Base-by-base conservation (phyloP, 1,140 invertebrate genomes). In the Danaus melanippus region DNA sequence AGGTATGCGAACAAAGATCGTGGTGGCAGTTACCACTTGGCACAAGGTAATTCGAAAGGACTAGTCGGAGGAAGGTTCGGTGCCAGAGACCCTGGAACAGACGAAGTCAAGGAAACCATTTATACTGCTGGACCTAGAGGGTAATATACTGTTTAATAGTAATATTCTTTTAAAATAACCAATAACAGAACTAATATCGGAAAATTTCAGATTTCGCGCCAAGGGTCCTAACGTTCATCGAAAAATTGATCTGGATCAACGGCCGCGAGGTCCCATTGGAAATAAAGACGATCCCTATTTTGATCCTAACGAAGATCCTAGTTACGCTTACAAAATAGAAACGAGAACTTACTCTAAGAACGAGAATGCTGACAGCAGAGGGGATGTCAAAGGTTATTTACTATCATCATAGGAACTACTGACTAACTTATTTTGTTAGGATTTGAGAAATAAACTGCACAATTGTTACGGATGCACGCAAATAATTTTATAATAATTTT, bases 91-190 rank as follows among this genome's bases (percentile, higher is more conserved):
- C 90, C 92, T 10, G 88, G 87, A 50, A 91, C 89, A 62, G 90
- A 91, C 40, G 84, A 87, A 47, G 83, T 92, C 50, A 91, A 92
- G 62, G 89, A 91, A 69, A 92, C 91, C 11, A 83, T 90, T 44
- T 93, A 93, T 67, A 92, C 92, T n/a, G 91, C 92, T 50, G 92
- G 92, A 57, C 90, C 90, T 60, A 88, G 92, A 78, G 92, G 92
- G 89, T 90, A 74, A 87, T 83, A 42, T 11, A 44, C 9, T 44
- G 15, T 41, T 10, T 42, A 42, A 12, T 42, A 11, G 32, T 46
- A 2, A 12, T 46, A 15, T 10, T 15, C 5, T 46, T 46, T 10
- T 10, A 32, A 32, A 40, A n/a, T n/a, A 1, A 1, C 15, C 15
- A 44, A 44, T 42, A 17, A 17, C 42, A 52, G 11, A 32, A 32